Base-by-base conservation (phyloP, 2,113 vertebrate species). In the Dipodomys ordii region DNA sequence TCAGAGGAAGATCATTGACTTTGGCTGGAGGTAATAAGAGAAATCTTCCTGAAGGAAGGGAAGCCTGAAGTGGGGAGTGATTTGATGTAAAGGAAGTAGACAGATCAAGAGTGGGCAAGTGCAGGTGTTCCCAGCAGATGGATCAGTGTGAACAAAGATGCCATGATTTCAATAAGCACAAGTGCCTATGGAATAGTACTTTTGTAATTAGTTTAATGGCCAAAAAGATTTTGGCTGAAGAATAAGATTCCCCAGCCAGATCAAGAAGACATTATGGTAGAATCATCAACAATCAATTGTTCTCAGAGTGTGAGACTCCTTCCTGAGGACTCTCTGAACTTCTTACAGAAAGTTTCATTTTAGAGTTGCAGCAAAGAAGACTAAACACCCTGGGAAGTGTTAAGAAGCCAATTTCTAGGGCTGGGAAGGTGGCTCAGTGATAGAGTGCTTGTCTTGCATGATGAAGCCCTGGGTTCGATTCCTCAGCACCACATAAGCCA, bases 191-290 rank as follows among this genome's bases (percentile, higher is more conserved):
- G 82, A 80, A 74, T 74, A 57, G 53, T 57, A 19, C 53, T 18
- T 85, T 94, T 95, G 53, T 90, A 81, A 60, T 73, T 78, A 84
- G 44, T 80, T 83, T 39, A 81, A 67, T 84, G 69, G 77, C 22
- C 19, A 25, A 57, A 74, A 18, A 57, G 53, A 57, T 18, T 77
- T 30, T 81, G 73, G 53, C 46, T 73, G 30, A 57, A 57, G 15
- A 57, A 74, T n/a, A 79, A 81, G 53, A 64, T 73, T 88, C 35
- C 57, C 30, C 7, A 64, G 76, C 32, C 68, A n/a, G 23, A 39
- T 83, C 9, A 90, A 39, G 76, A 92, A 85, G 85, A 74, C 25
- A 7, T 35, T 6, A 79, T 1, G 2, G 20, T 81, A 60, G 44
- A 91, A n/a, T 76, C 60, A 79, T 82, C 60, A 84, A 39, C 9